A percentile compares a stretch with the other conserved stretches of the same genome.
phyloP scores from a whole-genome alignment of 2,888 invertebrate species.

The Drosophila nr. perissopoda region DNA sequence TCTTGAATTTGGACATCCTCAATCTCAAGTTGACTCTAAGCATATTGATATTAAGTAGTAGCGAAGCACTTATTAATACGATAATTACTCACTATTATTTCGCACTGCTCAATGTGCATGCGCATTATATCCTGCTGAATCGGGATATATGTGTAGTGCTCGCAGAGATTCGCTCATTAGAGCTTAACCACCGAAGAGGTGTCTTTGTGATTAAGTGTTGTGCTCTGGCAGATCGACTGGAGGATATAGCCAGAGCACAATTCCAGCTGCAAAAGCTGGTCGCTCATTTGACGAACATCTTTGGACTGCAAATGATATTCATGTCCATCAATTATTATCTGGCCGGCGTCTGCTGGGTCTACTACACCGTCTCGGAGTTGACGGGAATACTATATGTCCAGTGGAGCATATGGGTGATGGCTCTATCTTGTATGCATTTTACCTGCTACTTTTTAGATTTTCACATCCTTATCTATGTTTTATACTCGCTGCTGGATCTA shows the following conservation, averaged over 20 bases:
- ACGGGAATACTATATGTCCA: neutral
- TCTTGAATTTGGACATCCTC: neutral
- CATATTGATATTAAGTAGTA: neutral
- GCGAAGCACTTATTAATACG: constrained; percentile 30
- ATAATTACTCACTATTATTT: constrained; percentile 48
- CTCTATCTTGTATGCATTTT: neutral
- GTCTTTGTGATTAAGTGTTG: constrained; percentile 41
- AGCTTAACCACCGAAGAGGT: constrained; percentile 31
- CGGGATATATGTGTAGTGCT: constrained; percentile 37
- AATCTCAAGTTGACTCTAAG: constrained; percentile 2
- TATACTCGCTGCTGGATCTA: constrained; percentile 26
- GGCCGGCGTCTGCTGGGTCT: constrained; percentile 6
- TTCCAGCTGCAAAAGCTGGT: constrained; percentile 21
- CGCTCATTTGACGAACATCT: constrained; percentile 6
- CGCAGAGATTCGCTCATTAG: constrained; percentile 9
- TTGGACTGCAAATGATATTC: constrained; percentile 16
- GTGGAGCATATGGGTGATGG: neutral
- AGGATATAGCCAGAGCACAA: constrained; percentile 40
- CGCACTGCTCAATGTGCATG: constrained; percentile 37
- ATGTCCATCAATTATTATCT: constrained; percentile 29
- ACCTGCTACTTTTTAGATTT: constrained; percentile 33
- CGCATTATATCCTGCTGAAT: constrained; percentile 47
- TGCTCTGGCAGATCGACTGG: constrained; percentile 45
- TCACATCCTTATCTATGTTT: constrained; percentile 20
- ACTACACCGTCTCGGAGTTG: constrained; percentile 19